Base-by-base conservation (phyloP, 2,888 invertebrate species). In the Melieria crassipennis region DNA sequence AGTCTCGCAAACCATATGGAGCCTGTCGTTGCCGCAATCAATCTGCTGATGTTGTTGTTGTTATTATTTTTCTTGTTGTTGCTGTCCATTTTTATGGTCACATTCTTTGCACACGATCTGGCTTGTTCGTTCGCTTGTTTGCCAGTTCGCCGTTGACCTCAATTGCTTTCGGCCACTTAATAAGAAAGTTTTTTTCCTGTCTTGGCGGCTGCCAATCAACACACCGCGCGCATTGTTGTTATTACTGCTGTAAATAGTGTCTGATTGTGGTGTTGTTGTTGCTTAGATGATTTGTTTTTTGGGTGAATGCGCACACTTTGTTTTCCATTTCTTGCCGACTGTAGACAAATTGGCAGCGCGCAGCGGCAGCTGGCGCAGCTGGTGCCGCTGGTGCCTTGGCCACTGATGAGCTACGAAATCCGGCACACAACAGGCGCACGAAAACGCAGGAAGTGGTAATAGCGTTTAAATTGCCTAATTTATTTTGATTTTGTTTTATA, bases 111-210 rank as follows among this genome's bases (percentile, higher is more conserved):
- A 45, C 48, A 58, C n/a, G 43, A 16, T 52, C 50, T 46, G 57
- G 30, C 30, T 30, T 30, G 30, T 30, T 30, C 30, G 30, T 30
- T 30, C 30, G 69, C 43, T 48, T n/a, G 4, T 5, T 16, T 55
- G 50, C 30, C 16, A 58, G 45, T 63, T 55, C 47, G 58, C 10
- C 48, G 47, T 56, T 70, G 70, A 82, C 81, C 81, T 82, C 82
- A 82, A 81, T 81, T 82, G 82, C 81, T 80, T 81, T 82, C 80
- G 81, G 76, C 56, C 62, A 58, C 57, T 55, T 62, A 65, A 69
- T 61, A 69, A 62, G 72, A 72, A 72, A 69, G 72, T 72, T 64
- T 71, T 67, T 45, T 64, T 43, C 65, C 56, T 64, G 56, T 47
- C 45, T 50, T 13, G 16, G 45, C 55, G 16, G 9, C 65, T 47